Conservation (phyloP, 2,888 invertebrate genomes). For the Bedellia somnulentella region DNA sequence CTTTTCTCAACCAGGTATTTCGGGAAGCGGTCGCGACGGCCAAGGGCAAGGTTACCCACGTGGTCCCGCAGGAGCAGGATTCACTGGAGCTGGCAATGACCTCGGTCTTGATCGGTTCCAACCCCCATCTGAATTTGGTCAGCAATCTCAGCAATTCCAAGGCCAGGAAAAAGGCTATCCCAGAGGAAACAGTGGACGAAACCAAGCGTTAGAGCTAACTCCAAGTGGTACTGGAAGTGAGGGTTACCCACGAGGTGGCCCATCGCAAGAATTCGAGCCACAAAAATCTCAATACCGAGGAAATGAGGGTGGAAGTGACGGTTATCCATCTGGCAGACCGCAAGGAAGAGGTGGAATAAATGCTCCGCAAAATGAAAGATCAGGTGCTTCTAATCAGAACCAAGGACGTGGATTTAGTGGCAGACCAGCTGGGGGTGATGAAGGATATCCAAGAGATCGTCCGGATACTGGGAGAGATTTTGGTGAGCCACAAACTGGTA, state of each 20-base stretch:
- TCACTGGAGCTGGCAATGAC: slow-evolving; percentile 16
- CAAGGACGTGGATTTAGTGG: no score
- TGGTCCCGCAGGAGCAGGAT: slow-evolving; percentile 15
- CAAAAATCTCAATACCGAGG: slow-evolving; percentile 8
- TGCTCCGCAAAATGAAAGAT: no score
- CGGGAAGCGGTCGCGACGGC: slow-evolving; percentile 5
- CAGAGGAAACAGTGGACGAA: slow-evolving; percentile 14
- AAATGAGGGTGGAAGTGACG: slow-evolving; percentile 13
- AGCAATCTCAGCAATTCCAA: not conserved
- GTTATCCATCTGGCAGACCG: slow-evolving; percentile 22
- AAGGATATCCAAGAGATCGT: slow-evolving; percentile 13
- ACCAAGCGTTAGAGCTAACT: no score
- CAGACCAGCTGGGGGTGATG: slow-evolving; percentile 11
- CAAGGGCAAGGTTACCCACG: slow-evolving; percentile 11
- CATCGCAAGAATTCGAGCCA: not conserved
- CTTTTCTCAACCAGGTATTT: no score
- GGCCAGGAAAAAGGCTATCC: slow-evolving; percentile 9
- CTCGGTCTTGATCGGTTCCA: slow-evolving; percentile 3
- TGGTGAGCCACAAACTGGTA: slow-evolving; percentile 9
- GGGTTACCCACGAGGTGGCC: slow-evolving; percentile 8
- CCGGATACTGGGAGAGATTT: slow-evolving; percentile 8
- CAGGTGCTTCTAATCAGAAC: no score
- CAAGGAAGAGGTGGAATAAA: slow-evolving; percentile 8
- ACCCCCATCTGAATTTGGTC: not conserved
- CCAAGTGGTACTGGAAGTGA: no score